phyloP scores from a whole-genome alignment of 2,888 invertebrate species.

The Diarsia rubi region DNA sequence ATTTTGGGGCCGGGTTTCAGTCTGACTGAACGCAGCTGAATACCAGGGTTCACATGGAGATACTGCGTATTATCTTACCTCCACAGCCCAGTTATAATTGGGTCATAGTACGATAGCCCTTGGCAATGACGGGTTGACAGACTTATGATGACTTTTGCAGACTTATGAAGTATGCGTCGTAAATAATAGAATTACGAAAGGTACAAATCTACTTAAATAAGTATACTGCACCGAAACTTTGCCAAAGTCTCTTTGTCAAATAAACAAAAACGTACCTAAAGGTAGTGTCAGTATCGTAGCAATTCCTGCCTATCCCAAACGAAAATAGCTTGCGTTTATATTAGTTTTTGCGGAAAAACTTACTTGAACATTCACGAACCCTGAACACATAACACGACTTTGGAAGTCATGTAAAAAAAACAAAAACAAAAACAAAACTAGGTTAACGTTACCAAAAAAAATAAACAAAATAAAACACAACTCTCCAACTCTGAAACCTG shows the following conservation, averaged over 20 bases:
- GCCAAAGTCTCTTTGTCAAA: background rate
- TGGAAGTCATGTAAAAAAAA: background rate
- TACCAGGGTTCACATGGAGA: no score
- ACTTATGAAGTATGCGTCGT: background rate
- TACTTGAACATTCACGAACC: no score
- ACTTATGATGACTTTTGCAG: no score
- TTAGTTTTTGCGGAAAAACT: background rate
- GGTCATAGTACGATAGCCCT: no score
- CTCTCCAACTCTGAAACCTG: constrained; percentile 24
- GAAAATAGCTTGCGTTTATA: background rate
- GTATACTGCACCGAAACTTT: background rate
- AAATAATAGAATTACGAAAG: background rate
- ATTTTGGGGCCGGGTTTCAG: no score
- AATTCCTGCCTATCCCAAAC: background rate
- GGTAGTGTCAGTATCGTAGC: background rate
- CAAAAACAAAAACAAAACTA: background rate
- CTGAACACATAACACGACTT: background rate
- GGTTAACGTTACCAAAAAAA: constrained; percentile 1
- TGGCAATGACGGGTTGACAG: no score
- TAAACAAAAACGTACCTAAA: background rate
- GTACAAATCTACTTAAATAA: background rate
- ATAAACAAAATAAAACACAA: constrained; percentile 30
- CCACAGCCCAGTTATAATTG: no score
- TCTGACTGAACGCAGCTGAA: no score
- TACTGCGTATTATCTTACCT: no score